Conservation (phyloP, 2,113 vertebrate genomes). For the Chaetorhynchus papuensis region DNA sequence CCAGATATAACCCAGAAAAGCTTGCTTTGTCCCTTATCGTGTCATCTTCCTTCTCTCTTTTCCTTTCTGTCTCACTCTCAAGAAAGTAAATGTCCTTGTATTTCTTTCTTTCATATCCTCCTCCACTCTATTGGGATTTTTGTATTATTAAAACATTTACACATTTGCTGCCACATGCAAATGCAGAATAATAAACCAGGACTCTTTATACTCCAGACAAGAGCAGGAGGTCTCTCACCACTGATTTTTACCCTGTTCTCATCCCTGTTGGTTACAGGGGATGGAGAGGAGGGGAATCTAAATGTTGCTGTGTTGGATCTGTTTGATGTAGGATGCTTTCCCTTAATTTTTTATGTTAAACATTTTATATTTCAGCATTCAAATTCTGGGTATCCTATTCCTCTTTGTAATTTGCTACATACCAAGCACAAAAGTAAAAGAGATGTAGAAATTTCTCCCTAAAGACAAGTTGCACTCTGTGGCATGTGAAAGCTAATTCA, state of each 20-base stretch:
- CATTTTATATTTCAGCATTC: constrained; percentile 12
- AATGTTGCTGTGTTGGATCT: constrained; percentile 1
- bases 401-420: constrained; percentile 45
- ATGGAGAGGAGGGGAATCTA: background rate
- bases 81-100: constrained; percentile 54
- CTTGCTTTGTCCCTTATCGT: constrained; percentile 31
- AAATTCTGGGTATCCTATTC: background rate
- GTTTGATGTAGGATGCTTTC: background rate
- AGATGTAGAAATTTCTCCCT: background rate
- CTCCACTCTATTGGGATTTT: constrained; percentile 54
- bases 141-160: constrained; percentile 47
- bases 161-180: constrained; percentile 58
- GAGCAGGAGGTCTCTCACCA: constrained; percentile 33
- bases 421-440: constrained; percentile 6
- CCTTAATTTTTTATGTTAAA: background rate
- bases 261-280: background rate
- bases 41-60: constrained; percentile 41
- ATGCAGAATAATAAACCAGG: constrained; percentile 38
- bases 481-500: constrained; percentile 2
- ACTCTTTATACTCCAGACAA: constrained; percentile 16
- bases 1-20: constrained; percentile 60
- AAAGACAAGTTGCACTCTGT: background rate
- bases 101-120: constrained; percentile 40
- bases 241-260: background rate
- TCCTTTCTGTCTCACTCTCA: constrained; percentile 4